Evolutionary conservation across 2,113 vertebrate species (phyloP).

Genomic region (Lucifuga dentata): DNA sequence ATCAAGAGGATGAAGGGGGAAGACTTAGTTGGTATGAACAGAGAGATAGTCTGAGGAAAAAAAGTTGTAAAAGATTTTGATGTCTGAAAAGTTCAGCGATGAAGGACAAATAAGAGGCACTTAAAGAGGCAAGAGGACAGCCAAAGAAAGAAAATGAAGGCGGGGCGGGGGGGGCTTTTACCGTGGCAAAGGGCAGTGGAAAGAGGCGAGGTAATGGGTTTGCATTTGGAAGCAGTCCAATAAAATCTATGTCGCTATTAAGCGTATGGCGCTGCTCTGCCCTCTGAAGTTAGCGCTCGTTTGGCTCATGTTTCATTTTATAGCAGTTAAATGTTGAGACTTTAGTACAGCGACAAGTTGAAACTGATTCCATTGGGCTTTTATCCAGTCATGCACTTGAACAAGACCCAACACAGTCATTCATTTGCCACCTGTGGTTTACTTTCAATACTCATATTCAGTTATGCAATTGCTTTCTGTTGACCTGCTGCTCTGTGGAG

Average conservation of each 20-base stretch:
- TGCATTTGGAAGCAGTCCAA: slow-evolving; percentile 68
- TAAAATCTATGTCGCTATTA: slow-evolving; percentile 52
- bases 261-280: slow-evolving; percentile 16
- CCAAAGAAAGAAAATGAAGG: slow-evolving; percentile 62
- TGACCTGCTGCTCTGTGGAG: slow-evolving; percentile 5
- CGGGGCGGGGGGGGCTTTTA: slow-evolving; percentile 57
- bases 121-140: slow-evolving; percentile 50
- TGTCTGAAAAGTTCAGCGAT: slow-evolving; percentile 59
- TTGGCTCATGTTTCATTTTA: slow-evolving; percentile 12
- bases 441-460: slow-evolving; percentile 7
- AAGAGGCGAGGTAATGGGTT: slow-evolving; percentile 64
- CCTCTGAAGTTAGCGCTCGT: slow-evolving; percentile 26
- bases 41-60: slow-evolving; percentile 55
- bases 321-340: slow-evolving; percentile 9
- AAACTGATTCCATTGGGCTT: slow-evolving; percentile 13
- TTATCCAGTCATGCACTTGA: slow-evolving; percentile 14
- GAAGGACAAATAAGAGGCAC: slow-evolving; percentile 64
- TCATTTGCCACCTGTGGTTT: slow-evolving; percentile 11
- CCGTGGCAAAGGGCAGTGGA: slow-evolving; percentile 55
- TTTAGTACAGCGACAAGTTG: slow-evolving; percentile 11
- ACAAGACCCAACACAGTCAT: slow-evolving; percentile 16
- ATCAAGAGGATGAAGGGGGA: slow-evolving; percentile 61
- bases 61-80: slow-evolving; percentile 65
- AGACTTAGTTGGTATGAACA: slow-evolving; percentile 58
- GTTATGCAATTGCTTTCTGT: slow-evolving; percentile 3